phyloP scores from a whole-genome alignment of 2,113 vertebrate species.

The Ploceus nigricollis region DNA sequence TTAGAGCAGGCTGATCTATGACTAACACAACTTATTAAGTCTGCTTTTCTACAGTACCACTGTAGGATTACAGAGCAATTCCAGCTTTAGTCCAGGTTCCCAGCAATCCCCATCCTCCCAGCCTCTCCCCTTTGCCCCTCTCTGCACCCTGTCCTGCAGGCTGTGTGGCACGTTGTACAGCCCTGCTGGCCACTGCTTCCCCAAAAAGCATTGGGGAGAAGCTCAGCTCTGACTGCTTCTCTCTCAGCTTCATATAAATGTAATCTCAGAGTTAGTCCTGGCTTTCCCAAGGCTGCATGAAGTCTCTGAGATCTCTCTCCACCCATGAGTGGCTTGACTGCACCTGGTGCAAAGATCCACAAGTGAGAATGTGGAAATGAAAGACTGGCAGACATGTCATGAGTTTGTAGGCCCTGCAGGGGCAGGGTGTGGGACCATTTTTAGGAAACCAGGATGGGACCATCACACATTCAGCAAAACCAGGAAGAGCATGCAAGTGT shows the following conservation, averaged over 20 bases:
- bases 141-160: not conserved
- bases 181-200: not conserved
- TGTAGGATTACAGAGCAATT: not conserved
- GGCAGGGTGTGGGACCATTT: not conserved
- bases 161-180: not conserved
- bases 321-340: fast-evolving
- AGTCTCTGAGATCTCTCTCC: not conserved
- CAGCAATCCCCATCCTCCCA: not conserved
- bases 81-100: not conserved
- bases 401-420: fast-evolving
- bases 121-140: not conserved
- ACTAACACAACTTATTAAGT: not conserved
- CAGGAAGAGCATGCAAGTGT: not conserved
- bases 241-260: not conserved
- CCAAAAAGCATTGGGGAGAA: fast-evolving
- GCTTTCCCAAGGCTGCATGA: not conserved
- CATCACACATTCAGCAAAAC: not conserved
- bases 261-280: not conserved
- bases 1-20: not conserved
- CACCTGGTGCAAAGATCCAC: not conserved
- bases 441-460: not conserved
- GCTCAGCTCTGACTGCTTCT: not conserved
- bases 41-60: not conserved
- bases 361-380: not conserved
- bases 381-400: fast-evolving